These are phyloP conservation scores for Melanostoma scalare DNA, from an alignment of 2,888 invertebrate species.

Conservation along the genomic window DNA sequence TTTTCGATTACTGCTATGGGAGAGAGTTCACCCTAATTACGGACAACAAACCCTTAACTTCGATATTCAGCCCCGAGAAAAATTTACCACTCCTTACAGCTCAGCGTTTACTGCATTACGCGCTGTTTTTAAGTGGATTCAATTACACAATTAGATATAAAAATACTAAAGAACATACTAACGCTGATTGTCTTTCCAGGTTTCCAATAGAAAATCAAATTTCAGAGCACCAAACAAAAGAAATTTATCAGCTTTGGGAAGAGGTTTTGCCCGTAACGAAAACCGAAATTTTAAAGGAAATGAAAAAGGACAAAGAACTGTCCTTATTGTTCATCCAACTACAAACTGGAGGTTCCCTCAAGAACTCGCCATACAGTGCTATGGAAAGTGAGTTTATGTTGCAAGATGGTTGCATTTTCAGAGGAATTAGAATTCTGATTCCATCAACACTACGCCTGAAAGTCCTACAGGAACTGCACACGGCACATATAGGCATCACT, in stretches of 20 bases:
- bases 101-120: background rate
- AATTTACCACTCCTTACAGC: too few species aligned
- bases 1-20: too few species aligned
- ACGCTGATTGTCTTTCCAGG: constrained; percentile 4
- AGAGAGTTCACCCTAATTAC: background rate
- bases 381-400: background rate
- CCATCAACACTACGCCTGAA: constrained; percentile 2
- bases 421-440: constrained; percentile 1
- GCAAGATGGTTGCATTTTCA: constrained; percentile 4
- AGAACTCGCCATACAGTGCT: background rate
- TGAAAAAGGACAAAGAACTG: too few species aligned
- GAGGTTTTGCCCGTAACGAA: too few species aligned
- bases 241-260: too few species aligned
- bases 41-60: background rate
- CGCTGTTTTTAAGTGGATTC: background rate
- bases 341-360: background rate
- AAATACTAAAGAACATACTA: background rate
- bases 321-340: too few species aligned
- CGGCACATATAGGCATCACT: background rate
- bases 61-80: too few species aligned
- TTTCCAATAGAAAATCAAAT: too few species aligned
- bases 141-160: background rate
- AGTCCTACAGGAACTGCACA: constrained; percentile 10
- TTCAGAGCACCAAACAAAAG: too few species aligned
- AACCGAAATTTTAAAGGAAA: too few species aligned